Evolutionary conservation across 64 coral and sea anemone species (phyloP).

Genomic region (Anthopleura sola): DNA sequence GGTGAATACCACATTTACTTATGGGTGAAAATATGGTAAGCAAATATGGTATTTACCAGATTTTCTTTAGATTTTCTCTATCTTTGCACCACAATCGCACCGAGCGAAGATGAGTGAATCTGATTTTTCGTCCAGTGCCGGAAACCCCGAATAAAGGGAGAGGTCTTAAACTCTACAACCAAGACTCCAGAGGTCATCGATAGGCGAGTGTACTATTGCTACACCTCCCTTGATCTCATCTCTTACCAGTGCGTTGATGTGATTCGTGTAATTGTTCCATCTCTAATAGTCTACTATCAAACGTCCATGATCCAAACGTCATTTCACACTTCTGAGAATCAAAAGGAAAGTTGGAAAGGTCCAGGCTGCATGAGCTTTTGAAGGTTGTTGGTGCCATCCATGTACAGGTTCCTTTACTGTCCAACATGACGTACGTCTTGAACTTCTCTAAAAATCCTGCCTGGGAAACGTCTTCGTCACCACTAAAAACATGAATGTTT

Average conservation of each 20-base stretch:
- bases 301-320: conserved; percentile 58
- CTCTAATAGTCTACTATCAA: conserved; percentile 39
- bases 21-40: too few relatives aligned
- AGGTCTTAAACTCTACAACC: too few relatives aligned
- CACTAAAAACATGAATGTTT: conserved; percentile 17
- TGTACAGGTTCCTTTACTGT: conserved; percentile 38
- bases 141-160: too few relatives aligned
- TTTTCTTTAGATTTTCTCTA: too few relatives aligned
- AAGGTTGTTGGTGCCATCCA: conserved; percentile 56
- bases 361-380: conserved; percentile 51
- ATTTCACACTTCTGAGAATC: conserved; percentile 56
- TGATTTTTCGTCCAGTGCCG: too few relatives aligned
- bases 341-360: conserved; percentile 54
- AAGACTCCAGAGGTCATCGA: too few relatives aligned
- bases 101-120: too few relatives aligned
- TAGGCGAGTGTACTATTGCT: too few relatives aligned
- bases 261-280: conserved; percentile 8
- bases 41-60: too few relatives aligned
- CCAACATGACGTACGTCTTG: conserved; percentile 49
- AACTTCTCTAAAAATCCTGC: conserved; percentile 62
- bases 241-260: background rate
- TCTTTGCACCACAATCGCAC: too few relatives aligned
- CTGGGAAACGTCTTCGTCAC: conserved; percentile 30
- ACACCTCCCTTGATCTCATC: too few relatives aligned
- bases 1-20: too few relatives aligned